A percentile compares a stretch with the other conserved stretches of the same genome.
Conservation (phyloP, 2,797 vertebrate species). For the Mallotus villosus region DNA sequence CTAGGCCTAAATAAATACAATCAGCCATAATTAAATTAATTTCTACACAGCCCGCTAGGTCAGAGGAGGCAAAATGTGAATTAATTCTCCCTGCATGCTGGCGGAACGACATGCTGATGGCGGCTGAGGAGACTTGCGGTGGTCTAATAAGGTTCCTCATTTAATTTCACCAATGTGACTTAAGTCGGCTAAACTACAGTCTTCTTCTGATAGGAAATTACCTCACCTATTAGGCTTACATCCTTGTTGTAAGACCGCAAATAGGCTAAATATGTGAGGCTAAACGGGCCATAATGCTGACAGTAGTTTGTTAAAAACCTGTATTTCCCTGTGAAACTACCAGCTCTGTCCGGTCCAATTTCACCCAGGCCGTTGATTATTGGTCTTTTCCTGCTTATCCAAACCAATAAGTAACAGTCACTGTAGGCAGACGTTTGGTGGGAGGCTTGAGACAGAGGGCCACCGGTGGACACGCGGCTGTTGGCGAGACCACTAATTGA, state of each 20-base stretch:
- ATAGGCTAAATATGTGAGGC: too few species aligned
- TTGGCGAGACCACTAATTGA: slow-evolving; percentile 90
- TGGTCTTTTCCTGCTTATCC: slow-evolving; percentile 91
- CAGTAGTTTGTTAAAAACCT: slow-evolving; percentile 40
- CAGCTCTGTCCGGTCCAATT: neutral
- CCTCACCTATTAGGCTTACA: slow-evolving; percentile 43
- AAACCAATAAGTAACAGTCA: slow-evolving; percentile 86
- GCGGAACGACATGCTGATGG: slow-evolving; percentile 79
- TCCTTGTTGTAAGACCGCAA: neutral
- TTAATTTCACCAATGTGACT: slow-evolving; percentile 18
- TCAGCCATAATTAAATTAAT: slow-evolving; percentile 82
- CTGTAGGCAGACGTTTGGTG: slow-evolving; percentile 41
- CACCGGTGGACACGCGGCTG: slow-evolving; percentile 89
- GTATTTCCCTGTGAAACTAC: neutral
- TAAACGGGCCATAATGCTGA: too few species aligned
- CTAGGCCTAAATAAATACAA: slow-evolving; percentile 82
- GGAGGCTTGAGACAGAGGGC: slow-evolving; percentile 53
- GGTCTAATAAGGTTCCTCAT: slow-evolving; percentile 66
- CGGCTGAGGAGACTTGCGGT: slow-evolving; percentile 77
- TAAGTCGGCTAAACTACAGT: neutral
- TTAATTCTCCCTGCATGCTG: slow-evolving; percentile 78
- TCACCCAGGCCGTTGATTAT: slow-evolving; percentile 76
- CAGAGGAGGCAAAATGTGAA: slow-evolving; percentile 73
- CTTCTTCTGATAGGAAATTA: neutral
- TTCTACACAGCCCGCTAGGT: slow-evolving; percentile 79